Percentiles rank a stretch among this genome's conserved stretches.
Conservation (phyloP, 2,113 vertebrate species). For the Thamnaconus septentrionalis region DNA sequence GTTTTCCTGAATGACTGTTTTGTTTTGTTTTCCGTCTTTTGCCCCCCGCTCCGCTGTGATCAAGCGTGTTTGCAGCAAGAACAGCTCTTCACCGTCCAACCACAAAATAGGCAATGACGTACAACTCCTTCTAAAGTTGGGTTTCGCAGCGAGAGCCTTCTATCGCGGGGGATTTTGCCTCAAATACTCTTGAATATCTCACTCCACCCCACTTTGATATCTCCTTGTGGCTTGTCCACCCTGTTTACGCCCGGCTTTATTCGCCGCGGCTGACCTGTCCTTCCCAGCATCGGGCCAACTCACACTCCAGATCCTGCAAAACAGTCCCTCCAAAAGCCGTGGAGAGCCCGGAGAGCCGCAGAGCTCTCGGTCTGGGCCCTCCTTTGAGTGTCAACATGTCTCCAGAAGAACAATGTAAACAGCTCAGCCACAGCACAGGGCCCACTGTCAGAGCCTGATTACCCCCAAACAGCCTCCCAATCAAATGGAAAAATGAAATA, state of each 20-base stretch:
- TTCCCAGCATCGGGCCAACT: slow-evolving; percentile 16
- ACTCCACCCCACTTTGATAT: slow-evolving; percentile 5
- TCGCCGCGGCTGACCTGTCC: slow-evolving; percentile 33
- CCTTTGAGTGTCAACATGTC: slow-evolving; percentile 63
- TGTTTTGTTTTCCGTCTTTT: neutral
- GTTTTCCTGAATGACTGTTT: neutral
- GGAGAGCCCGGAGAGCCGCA: slow-evolving; percentile 30
- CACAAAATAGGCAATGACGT: neutral
- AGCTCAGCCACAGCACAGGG: slow-evolving; percentile 67
- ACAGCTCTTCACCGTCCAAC: slow-evolving; percentile 6
- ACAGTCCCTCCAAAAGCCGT: slow-evolving; percentile 38
- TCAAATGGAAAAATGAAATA: slow-evolving; percentile 75
- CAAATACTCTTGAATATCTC: neutral
- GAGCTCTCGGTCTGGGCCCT: slow-evolving; percentile 35
- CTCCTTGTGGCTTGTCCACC: slow-evolving; percentile 21
- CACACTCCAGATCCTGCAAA: slow-evolving; percentile 28
- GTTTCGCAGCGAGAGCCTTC: no score
- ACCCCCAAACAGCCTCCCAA: slow-evolving; percentile 62
- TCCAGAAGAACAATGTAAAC: slow-evolving; percentile 70
- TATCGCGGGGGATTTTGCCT: no score
- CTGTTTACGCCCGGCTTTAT: slow-evolving; percentile 10
- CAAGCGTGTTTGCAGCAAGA: slow-evolving; percentile 15
- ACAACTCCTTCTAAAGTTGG: no score
- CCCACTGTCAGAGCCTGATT: slow-evolving; percentile 69
- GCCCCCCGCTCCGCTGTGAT: slow-evolving; percentile 4